These are phyloP conservation scores for Cryptomyrus ogoouensis DNA, from an alignment of 2,113 vertebrate genomes.

Conservation along the genomic window DNA sequence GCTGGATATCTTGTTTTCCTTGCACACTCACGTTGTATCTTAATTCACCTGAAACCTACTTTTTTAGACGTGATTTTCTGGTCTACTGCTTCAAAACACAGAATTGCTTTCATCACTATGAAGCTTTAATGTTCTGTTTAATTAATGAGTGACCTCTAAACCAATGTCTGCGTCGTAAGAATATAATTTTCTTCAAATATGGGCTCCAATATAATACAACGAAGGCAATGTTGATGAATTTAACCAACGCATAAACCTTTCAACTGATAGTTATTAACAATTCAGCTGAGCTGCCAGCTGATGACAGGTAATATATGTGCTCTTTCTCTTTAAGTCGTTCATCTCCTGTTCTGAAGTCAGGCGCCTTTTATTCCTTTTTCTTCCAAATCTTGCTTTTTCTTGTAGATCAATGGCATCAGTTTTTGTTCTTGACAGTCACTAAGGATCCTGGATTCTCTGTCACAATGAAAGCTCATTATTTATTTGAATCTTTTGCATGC, in stretches of 20 bases:
- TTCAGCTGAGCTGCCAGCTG: neutral
- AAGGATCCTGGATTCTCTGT: neutral
- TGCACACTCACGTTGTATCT: neutral
- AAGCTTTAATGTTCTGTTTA: neutral
- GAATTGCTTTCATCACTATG: neutral
- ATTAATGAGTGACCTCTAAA: neutral
- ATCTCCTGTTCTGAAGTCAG: neutral
- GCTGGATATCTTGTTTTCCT: neutral
- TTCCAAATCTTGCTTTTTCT: neutral
- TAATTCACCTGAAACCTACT: neutral
- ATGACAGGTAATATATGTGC: neutral
- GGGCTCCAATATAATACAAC: neutral
- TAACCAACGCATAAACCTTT: neutral
- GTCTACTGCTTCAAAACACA: neutral
- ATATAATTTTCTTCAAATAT: neutral
- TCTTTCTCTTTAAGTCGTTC: neutral
- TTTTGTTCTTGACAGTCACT: neutral
- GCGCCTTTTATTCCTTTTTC: neutral
- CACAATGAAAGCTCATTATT: neutral
- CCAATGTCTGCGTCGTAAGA: neutral
- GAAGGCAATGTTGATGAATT: neutral
- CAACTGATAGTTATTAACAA: neutral
- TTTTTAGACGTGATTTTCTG: neutral
- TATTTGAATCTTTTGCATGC: neutral
- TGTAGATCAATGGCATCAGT: neutral